Percentiles rank a stretch among this genome's conserved stretches.
phyloP scores from a whole-genome alignment of 2,113 vertebrate genomes.

The Stegostoma tigrinum region DNA sequence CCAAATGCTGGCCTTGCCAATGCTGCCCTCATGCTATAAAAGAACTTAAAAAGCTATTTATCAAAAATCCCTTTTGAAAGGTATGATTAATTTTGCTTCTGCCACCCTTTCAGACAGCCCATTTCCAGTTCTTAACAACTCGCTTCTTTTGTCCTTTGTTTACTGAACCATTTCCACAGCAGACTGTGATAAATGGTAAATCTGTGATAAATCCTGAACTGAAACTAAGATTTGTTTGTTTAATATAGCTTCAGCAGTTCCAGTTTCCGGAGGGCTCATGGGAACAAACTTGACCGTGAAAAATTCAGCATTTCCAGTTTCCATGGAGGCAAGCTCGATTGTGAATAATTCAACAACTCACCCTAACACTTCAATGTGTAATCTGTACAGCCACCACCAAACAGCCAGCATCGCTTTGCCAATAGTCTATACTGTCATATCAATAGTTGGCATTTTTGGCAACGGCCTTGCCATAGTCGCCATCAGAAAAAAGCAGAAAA shows the following conservation, averaged over 20 bases:
- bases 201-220: not conserved
- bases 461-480: conserved; percentile 78
- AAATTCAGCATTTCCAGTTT: conserved; percentile 40
- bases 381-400: conserved; percentile 71
- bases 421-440: conserved; percentile 69
- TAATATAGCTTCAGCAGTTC: conserved; percentile 45
- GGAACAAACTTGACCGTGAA: conserved; percentile 44
- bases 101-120: not conserved
- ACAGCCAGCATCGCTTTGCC: conserved; percentile 72
- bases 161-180: not conserved
- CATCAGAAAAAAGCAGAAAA: conserved; percentile 81
- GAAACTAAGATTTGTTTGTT: not conserved
- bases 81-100: not conserved
- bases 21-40: too few relatives aligned
- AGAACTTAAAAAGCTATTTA: too few relatives aligned
- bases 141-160: not conserved
- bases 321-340: conserved; percentile 46
- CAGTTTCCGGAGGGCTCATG: conserved; percentile 28
- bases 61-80: not conserved
- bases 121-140: not conserved
- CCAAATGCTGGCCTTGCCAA: too few relatives aligned
- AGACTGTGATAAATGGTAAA: not conserved
- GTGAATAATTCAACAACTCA: not conserved
- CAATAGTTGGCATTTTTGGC: conserved; percentile 72
- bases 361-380: conserved; percentile 48